Evolutionary conservation across 2,797 vertebrate species (phyloP), one percentile per base, ranked within the genome.

Genomic region (Kryptolebias ocellatus): DNA sequence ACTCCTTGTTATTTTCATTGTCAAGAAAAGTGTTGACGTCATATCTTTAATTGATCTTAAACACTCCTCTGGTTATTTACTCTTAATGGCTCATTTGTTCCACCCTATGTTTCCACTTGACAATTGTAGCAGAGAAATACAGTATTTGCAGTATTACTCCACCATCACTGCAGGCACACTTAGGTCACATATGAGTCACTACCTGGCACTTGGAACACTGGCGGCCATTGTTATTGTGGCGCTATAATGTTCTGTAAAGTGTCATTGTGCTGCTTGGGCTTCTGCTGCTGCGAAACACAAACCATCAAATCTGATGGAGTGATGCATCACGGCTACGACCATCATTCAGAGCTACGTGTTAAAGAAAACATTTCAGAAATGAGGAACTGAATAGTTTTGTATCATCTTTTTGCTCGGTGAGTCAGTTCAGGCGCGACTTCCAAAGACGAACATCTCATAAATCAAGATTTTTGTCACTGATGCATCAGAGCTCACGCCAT

Each of bases 141-240:
- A 86, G 80, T 88, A 88, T 81, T 85, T 61, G 67, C 60, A 69
- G 59, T 51, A 74, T 79, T 78, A 64, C 69, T 74, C 64, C 72
- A 78, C 72, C 61, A 86, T 46, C 76, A 69, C 59, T 84, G 74
- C 53, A 84, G 84, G 79, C 74, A 78, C 80, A 24, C 87, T 89
- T 93, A 90, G 90, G 90, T 93, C 90, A 92, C 90, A 83, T 61
- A 87, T 92, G 90, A 94, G 92, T 94, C 92, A 93, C 92, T 91
- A 91, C 91, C 92, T 93, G 89, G 91, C 87, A 90, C 91, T 86
- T 72, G 65, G 69, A 73, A 93, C 93, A 94, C 90, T 92, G 75
- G 53, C 29, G 56, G 46, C 84, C 80, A 92, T 94, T 95, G 94
- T 94, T 66, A 55, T 52, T 46, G 67, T 76, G 71, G 64, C 81